Evolutionary conservation across 2,888 invertebrate genomes (phyloP).

Genomic region (Auanema freiburgensis): DNA sequence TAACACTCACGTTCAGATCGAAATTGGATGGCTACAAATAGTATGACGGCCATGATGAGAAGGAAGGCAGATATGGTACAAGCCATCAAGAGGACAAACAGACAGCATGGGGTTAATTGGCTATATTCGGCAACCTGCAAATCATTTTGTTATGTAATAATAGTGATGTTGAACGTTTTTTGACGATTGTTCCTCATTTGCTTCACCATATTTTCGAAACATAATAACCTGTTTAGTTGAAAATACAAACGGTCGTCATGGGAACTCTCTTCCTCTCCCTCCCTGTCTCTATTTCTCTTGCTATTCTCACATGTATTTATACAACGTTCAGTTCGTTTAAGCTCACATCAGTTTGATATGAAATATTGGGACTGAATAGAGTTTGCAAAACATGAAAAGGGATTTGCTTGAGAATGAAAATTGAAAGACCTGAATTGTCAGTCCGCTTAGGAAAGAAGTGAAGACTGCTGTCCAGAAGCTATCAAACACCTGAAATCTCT

Average conservation of each 20-base stretch:
- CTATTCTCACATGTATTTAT: too few relatives aligned
- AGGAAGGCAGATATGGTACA: slow-evolving; percentile 22
- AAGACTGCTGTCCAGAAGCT: slow-evolving; percentile 52
- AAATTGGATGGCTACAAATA: slow-evolving; percentile 37
- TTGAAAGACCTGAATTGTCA: slow-evolving; percentile 48
- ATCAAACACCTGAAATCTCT: slow-evolving; percentile 35
- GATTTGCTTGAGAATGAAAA: not conserved
- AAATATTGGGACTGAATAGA: not conserved
- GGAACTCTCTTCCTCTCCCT: too few relatives aligned
- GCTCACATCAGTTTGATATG: not conserved
- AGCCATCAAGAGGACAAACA: slow-evolving; percentile 15
- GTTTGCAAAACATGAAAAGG: not conserved
- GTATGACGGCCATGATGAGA: slow-evolving; percentile 37
- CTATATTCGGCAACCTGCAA: slow-evolving; percentile 16
- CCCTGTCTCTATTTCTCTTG: too few relatives aligned
- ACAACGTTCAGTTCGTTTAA: not conserved
- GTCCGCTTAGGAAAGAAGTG: slow-evolving; percentile 45
- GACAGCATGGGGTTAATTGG: slow-evolving; percentile 17
- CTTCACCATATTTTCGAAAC: too few relatives aligned
- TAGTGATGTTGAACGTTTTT: too few relatives aligned
- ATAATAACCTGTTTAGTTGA: too few relatives aligned
- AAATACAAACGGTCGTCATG: too few relatives aligned
- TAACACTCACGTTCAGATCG: slow-evolving; percentile 26
- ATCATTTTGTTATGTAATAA: too few relatives aligned
- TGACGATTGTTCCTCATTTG: too few relatives aligned